phyloP scores from a whole-genome alignment of 2,113 vertebrate species.

The Lamprologus speciosus region DNA sequence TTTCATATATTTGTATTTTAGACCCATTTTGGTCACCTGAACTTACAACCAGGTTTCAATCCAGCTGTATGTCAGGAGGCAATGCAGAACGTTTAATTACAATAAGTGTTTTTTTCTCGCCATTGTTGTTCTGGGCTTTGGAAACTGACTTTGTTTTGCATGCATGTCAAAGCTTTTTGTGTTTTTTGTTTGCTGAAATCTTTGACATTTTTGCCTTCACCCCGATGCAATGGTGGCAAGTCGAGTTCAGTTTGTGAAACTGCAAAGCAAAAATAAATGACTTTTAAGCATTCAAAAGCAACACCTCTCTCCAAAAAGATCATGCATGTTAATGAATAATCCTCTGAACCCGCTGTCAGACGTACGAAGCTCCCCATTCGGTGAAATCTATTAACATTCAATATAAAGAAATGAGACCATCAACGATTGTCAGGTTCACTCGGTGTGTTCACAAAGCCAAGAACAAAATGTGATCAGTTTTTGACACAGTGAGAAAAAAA shows the following conservation, averaged over 20 bases:
- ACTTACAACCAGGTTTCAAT: not conserved
- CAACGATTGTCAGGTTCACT: not conserved
- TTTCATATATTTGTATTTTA: not conserved
- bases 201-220: not conserved
- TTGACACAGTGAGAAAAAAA: not conserved
- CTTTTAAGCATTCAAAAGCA: not conserved
- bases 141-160: not conserved
- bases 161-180: not conserved
- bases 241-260: not conserved
- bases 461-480: not conserved
- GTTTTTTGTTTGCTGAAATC: not conserved
- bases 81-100: not conserved
- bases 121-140: not conserved
- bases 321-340: not conserved
- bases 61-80: not conserved
- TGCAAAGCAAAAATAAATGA: not conserved
- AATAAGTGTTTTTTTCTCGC: fast-evolving
- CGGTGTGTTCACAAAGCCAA: not conserved
- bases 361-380: not conserved
- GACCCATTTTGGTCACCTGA: not conserved
- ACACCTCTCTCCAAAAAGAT: not conserved
- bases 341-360: fast-evolving
- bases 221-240: fast-evolving
- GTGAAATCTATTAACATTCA: not conserved
- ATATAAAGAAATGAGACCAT: not conserved